Evolutionary conservation across 2,888 invertebrate species (phyloP), one percentile per base, ranked within the genome.

Genomic region (Siphonodentalium dalli): DNA sequence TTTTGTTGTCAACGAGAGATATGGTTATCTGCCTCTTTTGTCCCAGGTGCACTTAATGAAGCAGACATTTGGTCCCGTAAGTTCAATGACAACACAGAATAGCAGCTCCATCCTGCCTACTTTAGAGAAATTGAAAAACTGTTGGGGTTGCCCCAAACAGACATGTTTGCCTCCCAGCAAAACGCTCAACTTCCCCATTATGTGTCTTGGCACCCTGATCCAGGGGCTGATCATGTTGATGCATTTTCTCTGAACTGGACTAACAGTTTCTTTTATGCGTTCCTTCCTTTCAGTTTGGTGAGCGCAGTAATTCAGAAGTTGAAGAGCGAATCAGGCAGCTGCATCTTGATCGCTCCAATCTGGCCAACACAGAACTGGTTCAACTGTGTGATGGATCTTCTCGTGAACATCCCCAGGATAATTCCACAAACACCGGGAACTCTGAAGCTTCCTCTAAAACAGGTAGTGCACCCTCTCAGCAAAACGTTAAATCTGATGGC

Each of bases 331-430:
- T 34, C 43, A 27, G 52, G 39, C 31, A 45, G 49, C n/a, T 37
- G 35, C 9, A 28, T 52, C 18, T 38, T 60, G 53, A 34, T 56
- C n/a, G 26, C 38, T 11, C 58, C 54, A 23, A n/a, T 45, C 13
- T 58, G 58, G 58, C 33, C 54, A 34, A 59, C 59, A 28, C 54
- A 55, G 41, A 55, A 52, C 26, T 54, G 51, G 48, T 59, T 35
- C 35, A 44, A n/a, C 23, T 28, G 4, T n/a, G 20, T 50, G 9
- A 9, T 55, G 45, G 44, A 59, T 35, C 40, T 59, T 8, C n/a
- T 59, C 21, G 37, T 55, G 43, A 51, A 58, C 26, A 8, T 28
- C 33, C 58, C 58, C 15, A 26, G 24, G 26, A 24, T 54, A 15
- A 35, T 58, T 45, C 26, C 38, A 40, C 44, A 50, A 8, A 50